Evolutionary conservation across 2,797 vertebrate species (phyloP).

Genomic region (Takifugu ocellatus): DNA sequence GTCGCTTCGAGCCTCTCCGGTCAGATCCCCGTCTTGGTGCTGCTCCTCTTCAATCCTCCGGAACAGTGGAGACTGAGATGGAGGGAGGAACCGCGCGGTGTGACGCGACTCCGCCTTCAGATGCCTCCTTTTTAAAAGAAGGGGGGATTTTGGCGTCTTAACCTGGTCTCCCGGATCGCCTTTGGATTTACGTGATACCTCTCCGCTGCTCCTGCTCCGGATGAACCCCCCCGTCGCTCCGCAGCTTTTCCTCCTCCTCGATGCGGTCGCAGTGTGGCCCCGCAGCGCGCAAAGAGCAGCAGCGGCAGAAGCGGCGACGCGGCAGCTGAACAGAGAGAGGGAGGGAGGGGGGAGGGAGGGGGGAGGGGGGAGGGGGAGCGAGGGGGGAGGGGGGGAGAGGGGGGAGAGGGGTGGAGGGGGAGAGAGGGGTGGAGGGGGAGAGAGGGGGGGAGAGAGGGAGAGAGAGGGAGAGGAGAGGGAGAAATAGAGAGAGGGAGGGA

Average conservation of each 20-base stretch:
- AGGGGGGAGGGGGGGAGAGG: not conserved
- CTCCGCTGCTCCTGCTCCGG: not conserved
- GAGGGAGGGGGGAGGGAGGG: too few species aligned
- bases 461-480: not conserved
- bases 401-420: too few species aligned
- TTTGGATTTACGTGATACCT: not conserved
- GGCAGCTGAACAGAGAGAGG: too few species aligned
- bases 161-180: not conserved
- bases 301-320: too few species aligned
- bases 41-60: not conserved
- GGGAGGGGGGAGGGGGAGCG: too few species aligned
- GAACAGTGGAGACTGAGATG: not conserved
- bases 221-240: not conserved
- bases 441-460: not conserved
- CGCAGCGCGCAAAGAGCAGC: not conserved
- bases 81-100: not conserved
- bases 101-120: not conserved
- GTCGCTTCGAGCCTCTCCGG: not conserved
- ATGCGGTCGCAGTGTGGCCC: constrained; percentile 1
- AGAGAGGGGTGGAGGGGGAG: too few species aligned
- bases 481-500: not conserved
- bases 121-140: not conserved
- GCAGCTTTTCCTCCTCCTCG: not conserved
- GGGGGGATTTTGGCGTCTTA: not conserved
- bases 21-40: not conserved